Base-by-base conservation (phyloP, 1,140 invertebrate genomes). In the Drosophila gunungcola region DNA sequence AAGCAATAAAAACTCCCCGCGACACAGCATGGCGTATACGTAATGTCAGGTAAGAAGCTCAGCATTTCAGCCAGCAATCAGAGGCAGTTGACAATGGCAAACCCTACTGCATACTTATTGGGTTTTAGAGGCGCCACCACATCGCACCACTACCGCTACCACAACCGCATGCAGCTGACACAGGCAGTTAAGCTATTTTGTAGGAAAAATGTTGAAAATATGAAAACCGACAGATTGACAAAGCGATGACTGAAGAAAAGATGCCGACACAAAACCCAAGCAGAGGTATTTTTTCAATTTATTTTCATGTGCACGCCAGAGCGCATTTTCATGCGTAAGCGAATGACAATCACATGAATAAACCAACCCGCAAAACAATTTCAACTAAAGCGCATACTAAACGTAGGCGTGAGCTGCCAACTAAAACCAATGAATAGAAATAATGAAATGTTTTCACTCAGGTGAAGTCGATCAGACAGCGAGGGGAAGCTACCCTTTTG, bases 201-300 rank as follows among this genome's bases (percentile, higher is more conserved):
- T 77, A 49, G 51, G 53, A 53, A 62, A 76, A 75, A 80, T 57
- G 74, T 54, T 49, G 56, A 62, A 72, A 80, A 80, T 69, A 77
- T 72, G 61, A 65, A 73, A 85, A 81, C 53, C 70, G 68, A 80
- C 68, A 80, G 76, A 72, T 78, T 72, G 75, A 63, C 74, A 78
- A 70, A 69, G 51, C 56, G 52, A 36, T 54, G 63, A 58, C 41
- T 68, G 43, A 77, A 12, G 49, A 10, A 51, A 38, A 70, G 38
- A 42, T 29, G 27, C 34, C 43, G 11, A 7, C 60, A 51, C 27
- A 55, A 11, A 58, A 54, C 13, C 46, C 56, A 68, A 69, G 52
- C 76, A 65, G 55, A 64, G 76, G 78, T 70, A 90, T 77, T 90
- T 90, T 91, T 72, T 67, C 73, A 80, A 90, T 90, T 90, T 90